A percentile compares a stretch with the other conserved stretches of the same genome.
Conservation (phyloP, 2,797 vertebrate species). For the Sphaeramia orbicularis region DNA sequence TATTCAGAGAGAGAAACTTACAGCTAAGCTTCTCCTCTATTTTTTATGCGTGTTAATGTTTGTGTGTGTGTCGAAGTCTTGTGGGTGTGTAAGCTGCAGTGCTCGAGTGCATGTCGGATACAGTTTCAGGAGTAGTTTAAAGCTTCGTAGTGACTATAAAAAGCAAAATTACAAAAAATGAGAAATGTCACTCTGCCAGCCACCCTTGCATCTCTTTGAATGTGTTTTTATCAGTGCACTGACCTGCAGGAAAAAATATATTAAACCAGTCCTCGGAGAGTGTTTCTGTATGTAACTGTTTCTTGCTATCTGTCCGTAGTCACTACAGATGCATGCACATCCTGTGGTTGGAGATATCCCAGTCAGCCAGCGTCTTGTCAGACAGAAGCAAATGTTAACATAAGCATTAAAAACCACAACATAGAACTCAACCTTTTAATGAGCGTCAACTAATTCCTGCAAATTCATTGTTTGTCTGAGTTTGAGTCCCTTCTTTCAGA, state of each 20-base stretch:
- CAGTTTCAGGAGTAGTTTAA: slow-evolving; percentile 33
- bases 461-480: slow-evolving; percentile 20
- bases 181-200: slow-evolving; percentile 3
- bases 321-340: not conserved
- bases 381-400: slow-evolving; percentile 35
- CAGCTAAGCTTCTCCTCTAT: slow-evolving; percentile 61
- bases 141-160: slow-evolving; percentile 25
- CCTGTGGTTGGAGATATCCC: slow-evolving; percentile 15
- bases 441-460: slow-evolving; percentile 3
- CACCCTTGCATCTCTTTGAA: not conserved
- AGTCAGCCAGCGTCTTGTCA: slow-evolving; percentile 22
- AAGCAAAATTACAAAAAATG: slow-evolving; percentile 8
- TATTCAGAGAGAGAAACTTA: slow-evolving; percentile 56
- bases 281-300: not conserved
- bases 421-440: slow-evolving; percentile 8
- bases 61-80: slow-evolving; percentile 19
- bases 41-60: slow-evolving; percentile 23
- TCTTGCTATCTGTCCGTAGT: not conserved
- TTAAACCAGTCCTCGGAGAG: not conserved
- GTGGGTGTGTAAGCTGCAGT: not conserved
- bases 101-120: slow-evolving; percentile 3
- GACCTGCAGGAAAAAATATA: not conserved
- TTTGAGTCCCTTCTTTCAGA: not conserved
- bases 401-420: slow-evolving; percentile 35
- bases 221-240: slow-evolving; percentile 2